phyloP scores from a whole-genome alignment of 2,797 vertebrate species.

The Natrix natrix region DNA sequence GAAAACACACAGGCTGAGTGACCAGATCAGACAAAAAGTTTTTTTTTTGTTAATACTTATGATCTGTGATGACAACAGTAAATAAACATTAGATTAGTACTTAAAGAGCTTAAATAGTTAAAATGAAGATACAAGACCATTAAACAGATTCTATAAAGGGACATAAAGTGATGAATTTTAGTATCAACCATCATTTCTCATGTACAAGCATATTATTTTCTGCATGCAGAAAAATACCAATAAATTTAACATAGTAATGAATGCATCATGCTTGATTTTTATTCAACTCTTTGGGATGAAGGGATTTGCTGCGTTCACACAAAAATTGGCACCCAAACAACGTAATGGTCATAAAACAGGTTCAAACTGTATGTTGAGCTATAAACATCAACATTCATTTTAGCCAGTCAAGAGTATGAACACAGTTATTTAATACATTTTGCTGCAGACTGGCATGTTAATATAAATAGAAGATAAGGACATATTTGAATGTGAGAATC shows the following conservation, averaged over 20 bases:
- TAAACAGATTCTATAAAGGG: background rate
- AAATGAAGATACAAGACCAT: background rate
- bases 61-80: constrained; percentile 5
- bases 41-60: background rate
- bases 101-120: background rate
- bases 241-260: background rate
- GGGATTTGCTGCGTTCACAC: background rate
- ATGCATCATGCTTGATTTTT: background rate
- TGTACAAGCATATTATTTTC: background rate
- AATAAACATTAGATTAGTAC: constrained; percentile 9
- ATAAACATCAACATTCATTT: background rate
- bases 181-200: background rate
- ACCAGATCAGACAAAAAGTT: background rate
- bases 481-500: constrained; percentile 18
- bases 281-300: background rate
- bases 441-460: background rate
- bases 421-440: background rate
- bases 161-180: background rate
- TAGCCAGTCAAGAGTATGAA: background rate
- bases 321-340: background rate
- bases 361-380: background rate
- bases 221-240: background rate
- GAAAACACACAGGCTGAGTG: background rate
- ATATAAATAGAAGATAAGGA: background rate
- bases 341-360: background rate